Percentiles rank a stretch among this genome's conserved stretches.
phyloP scores from a whole-genome alignment of 2,797 vertebrate genomes.

The Lagorchestes hirsutus region DNA sequence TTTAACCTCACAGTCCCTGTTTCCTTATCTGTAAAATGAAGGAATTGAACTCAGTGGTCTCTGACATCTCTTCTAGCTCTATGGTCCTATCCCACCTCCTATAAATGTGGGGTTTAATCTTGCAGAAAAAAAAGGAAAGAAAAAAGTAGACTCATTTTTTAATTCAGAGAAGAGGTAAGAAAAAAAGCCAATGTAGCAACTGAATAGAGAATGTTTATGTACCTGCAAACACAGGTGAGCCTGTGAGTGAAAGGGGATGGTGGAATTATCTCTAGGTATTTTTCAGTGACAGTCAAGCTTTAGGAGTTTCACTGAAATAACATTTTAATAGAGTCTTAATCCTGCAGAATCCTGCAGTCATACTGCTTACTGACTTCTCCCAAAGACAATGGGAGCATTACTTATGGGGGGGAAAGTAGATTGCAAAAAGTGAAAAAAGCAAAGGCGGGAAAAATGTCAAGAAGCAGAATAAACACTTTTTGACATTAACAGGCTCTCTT shows the following conservation, averaged over 20 bases:
- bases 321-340: slow-evolving; percentile 51
- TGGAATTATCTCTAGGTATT: slow-evolving; percentile 26
- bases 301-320: slow-evolving; percentile 40
- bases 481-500: slow-evolving; percentile 44
- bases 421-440: slow-evolving; percentile 47
- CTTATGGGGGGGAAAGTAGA: background rate
- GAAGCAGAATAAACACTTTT: slow-evolving; percentile 57
- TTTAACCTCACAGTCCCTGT: background rate
- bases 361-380: slow-evolving; percentile 21
- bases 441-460: slow-evolving; percentile 40
- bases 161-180: slow-evolving; percentile 3
- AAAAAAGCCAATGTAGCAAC: slow-evolving; percentile 42
- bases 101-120: background rate
- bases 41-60: background rate
- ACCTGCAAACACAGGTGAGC: background rate
- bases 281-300: slow-evolving; percentile 17
- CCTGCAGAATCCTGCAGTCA: background rate
- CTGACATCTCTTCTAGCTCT: background rate
- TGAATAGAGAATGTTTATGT: slow-evolving; percentile 27
- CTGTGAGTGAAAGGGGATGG: slow-evolving; percentile 14
- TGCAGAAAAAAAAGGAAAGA: background rate
- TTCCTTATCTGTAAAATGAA: background rate
- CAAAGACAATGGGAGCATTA: slow-evolving; percentile 24
- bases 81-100: background rate
- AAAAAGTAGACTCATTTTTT: background rate